These are phyloP conservation scores for Phenganax marumi DNA, from an alignment of 92 coral and sea anemone species.

Conservation along the genomic window DNA sequence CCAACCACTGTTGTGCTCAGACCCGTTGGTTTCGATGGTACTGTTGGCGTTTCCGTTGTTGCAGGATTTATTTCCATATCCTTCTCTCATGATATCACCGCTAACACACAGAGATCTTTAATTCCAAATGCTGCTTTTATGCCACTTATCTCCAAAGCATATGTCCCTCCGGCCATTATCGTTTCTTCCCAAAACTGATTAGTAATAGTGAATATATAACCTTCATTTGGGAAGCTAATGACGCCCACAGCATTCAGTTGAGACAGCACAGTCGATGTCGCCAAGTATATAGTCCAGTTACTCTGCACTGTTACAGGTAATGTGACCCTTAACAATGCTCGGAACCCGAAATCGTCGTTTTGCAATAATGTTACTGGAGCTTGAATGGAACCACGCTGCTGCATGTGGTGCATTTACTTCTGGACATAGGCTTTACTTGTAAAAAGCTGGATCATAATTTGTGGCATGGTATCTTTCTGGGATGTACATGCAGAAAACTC, in stretches of 20 bases:
- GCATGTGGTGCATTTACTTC: conserved; percentile 15
- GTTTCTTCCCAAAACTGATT: not conserved
- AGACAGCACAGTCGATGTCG: conserved; percentile 42
- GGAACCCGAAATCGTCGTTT: conserved; percentile 32
- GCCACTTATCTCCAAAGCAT: not conserved
- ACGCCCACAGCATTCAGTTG: not conserved
- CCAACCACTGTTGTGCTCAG: not conserved
- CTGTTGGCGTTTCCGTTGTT: conserved; percentile 4
- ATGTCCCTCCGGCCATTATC: conserved; percentile 10
- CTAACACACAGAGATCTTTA: conserved; percentile 2
- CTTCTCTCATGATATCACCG: conserved; percentile 10
- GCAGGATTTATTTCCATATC: not conserved
- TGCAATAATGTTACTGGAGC: conserved; percentile 13
- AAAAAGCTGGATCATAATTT: not conserved
- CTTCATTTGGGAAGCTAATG: not conserved
- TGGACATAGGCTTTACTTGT: conserved; percentile 14
- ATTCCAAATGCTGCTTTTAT: not conserved
- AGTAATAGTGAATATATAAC: conserved; percentile 16
- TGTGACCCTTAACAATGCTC: conserved; percentile 35
- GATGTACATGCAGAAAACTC: conserved; percentile 15
- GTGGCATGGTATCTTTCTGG: not conserved
- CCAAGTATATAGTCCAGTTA: conserved; percentile 50
- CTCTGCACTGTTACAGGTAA: conserved; percentile 35
- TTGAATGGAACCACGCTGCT: not conserved
- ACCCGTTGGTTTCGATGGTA: not conserved